Percentiles rank a stretch among this genome's conserved stretches.
Evolutionary conservation across 53 echinoderm and acorn worm genomes (phyloP).

Genomic region (Holothuria scabra): DNA sequence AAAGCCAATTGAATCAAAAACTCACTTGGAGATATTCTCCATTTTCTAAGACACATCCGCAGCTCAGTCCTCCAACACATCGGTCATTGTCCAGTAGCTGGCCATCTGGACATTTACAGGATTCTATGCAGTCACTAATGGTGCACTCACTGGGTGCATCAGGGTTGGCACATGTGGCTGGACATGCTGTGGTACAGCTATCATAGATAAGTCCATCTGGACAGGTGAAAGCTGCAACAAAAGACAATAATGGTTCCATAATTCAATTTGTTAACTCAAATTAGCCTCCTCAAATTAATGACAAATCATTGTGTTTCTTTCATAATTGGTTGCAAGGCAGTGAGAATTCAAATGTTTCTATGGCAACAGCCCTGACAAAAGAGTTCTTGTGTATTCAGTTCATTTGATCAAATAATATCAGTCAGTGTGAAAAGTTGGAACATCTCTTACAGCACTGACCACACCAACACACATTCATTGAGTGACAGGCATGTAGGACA

Average conservation of each 20-base stretch:
- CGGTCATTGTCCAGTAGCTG: conserved; percentile 56
- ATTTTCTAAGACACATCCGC: conserved; percentile 56
- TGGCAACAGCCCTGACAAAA: too few species aligned
- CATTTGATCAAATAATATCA: too few species aligned
- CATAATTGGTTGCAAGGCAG: too few species aligned
- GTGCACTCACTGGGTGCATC: conserved; percentile 17
- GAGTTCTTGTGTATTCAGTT: too few species aligned
- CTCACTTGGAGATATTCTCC: conserved; percentile 56
- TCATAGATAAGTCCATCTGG: conserved; percentile 55
- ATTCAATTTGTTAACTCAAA: too few species aligned
- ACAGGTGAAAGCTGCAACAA: conserved; percentile 49
- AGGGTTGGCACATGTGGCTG: conserved; percentile 58
- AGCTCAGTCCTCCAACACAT: conserved; percentile 53
- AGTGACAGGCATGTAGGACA: too few species aligned
- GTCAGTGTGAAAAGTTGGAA: too few species aligned
- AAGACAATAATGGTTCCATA: neutral
- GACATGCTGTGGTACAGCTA: conserved; percentile 58
- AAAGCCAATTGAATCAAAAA: neutral
- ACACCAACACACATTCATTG: too few species aligned
- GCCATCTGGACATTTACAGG: conserved; percentile 60
- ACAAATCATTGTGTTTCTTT: too few species aligned
- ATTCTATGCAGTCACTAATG: conserved; percentile 49
- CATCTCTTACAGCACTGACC: too few species aligned
- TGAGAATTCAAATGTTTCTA: too few species aligned
- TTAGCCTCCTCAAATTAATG: too few species aligned